These are phyloP conservation scores for Drosophila percnosoma DNA, from an alignment of 2,888 invertebrate species.

Conservation along the genomic window DNA sequence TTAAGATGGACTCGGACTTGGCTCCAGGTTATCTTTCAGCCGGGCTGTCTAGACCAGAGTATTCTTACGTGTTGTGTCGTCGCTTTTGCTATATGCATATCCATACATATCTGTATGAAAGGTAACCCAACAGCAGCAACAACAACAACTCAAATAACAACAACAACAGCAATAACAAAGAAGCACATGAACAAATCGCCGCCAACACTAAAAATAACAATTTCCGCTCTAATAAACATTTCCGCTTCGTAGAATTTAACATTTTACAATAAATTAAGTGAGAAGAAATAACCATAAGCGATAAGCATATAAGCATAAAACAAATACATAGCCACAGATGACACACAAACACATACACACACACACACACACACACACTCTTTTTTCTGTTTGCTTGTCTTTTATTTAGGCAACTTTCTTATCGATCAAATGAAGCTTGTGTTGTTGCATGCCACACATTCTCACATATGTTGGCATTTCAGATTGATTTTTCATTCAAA, in stretches of 20 bases:
- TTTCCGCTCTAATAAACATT: slow-evolving; percentile 82
- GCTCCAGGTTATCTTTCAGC: neutral
- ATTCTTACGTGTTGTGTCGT: slow-evolving; percentile 2
- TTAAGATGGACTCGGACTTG: neutral
- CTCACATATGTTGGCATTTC: slow-evolving; percentile 1
- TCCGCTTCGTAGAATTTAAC: slow-evolving; percentile 80
- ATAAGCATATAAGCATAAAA: slow-evolving; percentile 51
- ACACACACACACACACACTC: slow-evolving; percentile 21
- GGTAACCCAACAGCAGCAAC: slow-evolving; percentile 8
- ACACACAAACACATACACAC: slow-evolving; percentile 11
- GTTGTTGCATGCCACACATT: slow-evolving; percentile 4
- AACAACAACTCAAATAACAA: neutral
- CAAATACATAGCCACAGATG: slow-evolving; percentile 28
- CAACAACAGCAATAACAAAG: slow-evolving; percentile 12
- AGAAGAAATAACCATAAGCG: slow-evolving; percentile 74
- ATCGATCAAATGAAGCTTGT: slow-evolving; percentile 35
- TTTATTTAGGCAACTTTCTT: slow-evolving; percentile 45
- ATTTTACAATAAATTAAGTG: slow-evolving; percentile 82
- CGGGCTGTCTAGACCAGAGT: neutral
- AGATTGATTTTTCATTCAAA: slow-evolving; percentile 17
- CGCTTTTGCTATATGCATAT: slow-evolving; percentile 24
- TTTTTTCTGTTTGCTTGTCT: slow-evolving; percentile 22
- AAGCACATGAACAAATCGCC: slow-evolving; percentile 48
- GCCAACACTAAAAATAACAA: slow-evolving; percentile 78
- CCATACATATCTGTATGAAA: slow-evolving; percentile 1